Base-by-base conservation (phyloP, 2,113 vertebrate species). In the Hiodon alosoides region DNA sequence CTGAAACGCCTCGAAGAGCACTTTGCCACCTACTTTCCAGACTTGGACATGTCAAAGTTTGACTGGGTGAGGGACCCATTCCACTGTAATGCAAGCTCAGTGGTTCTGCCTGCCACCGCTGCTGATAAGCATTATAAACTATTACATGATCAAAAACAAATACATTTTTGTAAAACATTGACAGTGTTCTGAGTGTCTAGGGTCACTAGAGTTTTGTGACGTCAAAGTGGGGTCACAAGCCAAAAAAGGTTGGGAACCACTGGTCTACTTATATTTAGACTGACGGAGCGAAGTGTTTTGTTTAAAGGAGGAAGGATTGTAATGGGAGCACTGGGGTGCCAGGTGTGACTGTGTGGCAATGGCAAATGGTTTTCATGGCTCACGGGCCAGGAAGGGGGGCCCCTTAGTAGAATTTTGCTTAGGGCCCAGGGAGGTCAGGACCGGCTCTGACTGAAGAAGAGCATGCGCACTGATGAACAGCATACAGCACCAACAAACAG, bases 1-100 rank as follows among this genome's bases (percentile, higher is more conserved):
- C 67, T 76, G 74, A 76, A 76, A 76, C 5, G 57, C 67, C 55
- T 53, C 7, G 48, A 70, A 50, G 74, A 76, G 75, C 75, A 71
- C 75, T 65, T 50, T 65, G 50, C 47, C n/a, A 62, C 58, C 17
- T 69, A 76, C 66, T 76, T 76, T 60, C 8, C 48, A 69, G 67
- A 67, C 62, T 17, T 46, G 53, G 46, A 68, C 59, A 58, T 67
- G 73, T 67, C 65, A 75, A 68, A 17, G 67, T 65, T 66, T 71
- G 75, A 71, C 13, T 76, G 69, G 69, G 16, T 71, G 31, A 76
- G 59, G 48, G 68, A 71, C 47, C 58, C 60, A 71, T 71, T 76
- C n/a, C 68, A 66, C 75, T 76, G 53, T 65, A 59, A 76, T 57
- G 52, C 60, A 50, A 61, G 61, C 52, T 53, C 61, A 16, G 72